These are phyloP conservation scores for Masnerella sp. DNA, from an alignment of 2,888 invertebrate genomes.

Conservation along the genomic window DNA sequence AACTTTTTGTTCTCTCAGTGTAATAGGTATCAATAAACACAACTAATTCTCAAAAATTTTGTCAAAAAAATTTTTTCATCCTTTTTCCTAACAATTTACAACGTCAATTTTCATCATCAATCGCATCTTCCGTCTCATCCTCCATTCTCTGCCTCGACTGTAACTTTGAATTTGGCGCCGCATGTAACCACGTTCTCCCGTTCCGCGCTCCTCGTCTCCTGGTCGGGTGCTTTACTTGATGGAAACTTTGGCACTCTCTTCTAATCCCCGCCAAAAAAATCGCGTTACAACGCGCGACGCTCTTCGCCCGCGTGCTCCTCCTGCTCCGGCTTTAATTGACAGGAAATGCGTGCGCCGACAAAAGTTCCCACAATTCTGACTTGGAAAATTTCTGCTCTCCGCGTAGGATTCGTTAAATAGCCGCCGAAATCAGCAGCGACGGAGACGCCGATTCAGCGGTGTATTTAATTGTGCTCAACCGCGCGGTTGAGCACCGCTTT, in stretches of 20 bases:
- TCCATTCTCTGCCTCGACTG: no score
- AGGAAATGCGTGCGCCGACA: slow-evolving; percentile 22
- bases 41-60: no score
- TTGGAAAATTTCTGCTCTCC: slow-evolving; percentile 15
- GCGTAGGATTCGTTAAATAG: slow-evolving; percentile 66
- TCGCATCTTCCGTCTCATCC: no score
- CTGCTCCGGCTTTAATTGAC: slow-evolving; percentile 64
- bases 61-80: no score
- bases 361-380: no score
- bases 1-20: no score
- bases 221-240: slow-evolving; percentile 68
- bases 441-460: slow-evolving; percentile 54
- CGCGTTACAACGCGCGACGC: slow-evolving; percentile 53
- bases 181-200: slow-evolving; percentile 36
- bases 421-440: slow-evolving; percentile 65
- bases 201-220: slow-evolving; percentile 64
- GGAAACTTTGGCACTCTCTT: slow-evolving; percentile 69
- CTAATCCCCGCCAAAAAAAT: slow-evolving; percentile 64
- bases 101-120: no score
- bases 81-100: no score
- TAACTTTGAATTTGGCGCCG: slow-evolving; percentile 59
- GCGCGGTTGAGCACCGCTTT: not conserved
- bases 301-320: slow-evolving; percentile 49
- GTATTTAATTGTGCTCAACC: slow-evolving; percentile 68
- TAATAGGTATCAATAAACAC: no score